Base-by-base conservation (phyloP, 2,113 vertebrate genomes). In the Python bivittatus region DNA sequence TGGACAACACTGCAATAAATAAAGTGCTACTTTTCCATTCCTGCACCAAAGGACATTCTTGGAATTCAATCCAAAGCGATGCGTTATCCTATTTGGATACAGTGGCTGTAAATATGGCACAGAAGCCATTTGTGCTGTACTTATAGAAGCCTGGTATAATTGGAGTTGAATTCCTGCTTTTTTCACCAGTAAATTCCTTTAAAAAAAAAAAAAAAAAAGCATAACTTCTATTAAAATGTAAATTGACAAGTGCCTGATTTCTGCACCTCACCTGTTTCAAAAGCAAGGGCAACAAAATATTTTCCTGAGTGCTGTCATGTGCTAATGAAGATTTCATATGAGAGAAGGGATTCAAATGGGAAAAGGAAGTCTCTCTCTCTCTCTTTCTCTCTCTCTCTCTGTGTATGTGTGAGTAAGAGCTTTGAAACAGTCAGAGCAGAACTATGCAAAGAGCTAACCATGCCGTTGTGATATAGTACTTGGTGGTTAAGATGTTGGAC, bases 321-420 rank as follows among this genome's bases (percentile, higher is more conserved):
- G 6, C 53, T 95, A 25, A 0, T n/a, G 8, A 9, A 93, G 33
- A 91, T 95, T 97, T 93, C 68, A 90, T 89, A 92, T 90, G 4
- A 29, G 90, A 90, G 94, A 6, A 25, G 86, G 33, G 72, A 0
- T 88, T 93, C 25, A 91, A 56, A 89, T 60, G 1, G 54, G 48
- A 94, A 92, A 38, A 89, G 68, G 92, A 64, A 57, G 60, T 48
- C 12, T 44, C 11, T 44, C 48, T n/a, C n/a, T n/a, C n/a, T n/a
- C n/a, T n/a, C n/a, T n/a, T n/a, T n/a, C n/a, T n/a, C n/a, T n/a
- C n/a, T n/a, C n/a, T n/a, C n/a, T n/a, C n/a, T n/a, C n/a, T n/a
- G n/a, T n/a, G n/a, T n/a, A n/a, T n/a, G n/a, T n/a, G 11, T 89
- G 38, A 15, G 11, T 20, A 2, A 87, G 57, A 0, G 1, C 20